Evolutionary conservation across 2,888 invertebrate genomes (phyloP), one percentile per base, ranked within the genome.

Genomic region (Mesorhabditis belari): DNA sequence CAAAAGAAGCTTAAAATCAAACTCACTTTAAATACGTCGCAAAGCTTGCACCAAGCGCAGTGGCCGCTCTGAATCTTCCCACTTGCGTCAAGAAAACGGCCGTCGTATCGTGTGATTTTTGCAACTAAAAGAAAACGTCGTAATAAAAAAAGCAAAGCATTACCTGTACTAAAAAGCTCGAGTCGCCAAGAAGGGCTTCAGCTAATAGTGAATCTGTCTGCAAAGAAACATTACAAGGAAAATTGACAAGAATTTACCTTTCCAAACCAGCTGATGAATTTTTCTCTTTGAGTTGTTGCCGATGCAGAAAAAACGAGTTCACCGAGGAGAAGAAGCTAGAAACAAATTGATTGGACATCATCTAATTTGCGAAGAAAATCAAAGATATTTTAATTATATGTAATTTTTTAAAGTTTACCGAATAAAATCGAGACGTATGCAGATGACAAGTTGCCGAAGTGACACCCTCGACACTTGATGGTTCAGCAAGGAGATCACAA

Each of bases 401-500:
- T n/a, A n/a, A n/a, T n/a, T n/a, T n/a, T n/a, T n/a, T n/a, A n/a
- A n/a, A n/a, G n/a, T n/a, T n/a, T n/a, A 62, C 62, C 29, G 62
- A 29, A 19, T 62, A 35, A 56, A 62, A 62, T 26, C 62, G 58
- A 28, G 50, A 44, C 5, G 44, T 49, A 25, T 55, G 44, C 2
- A 62, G 28, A 25, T 55, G 44, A 26, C 58, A 58, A 3, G 55
- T 23, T 19, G 58, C 19, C 24, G 50, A 17, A 5, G 59, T 44
- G 23, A 58, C 58, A 3, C 53, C 58, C 2, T 60, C 44, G 27
- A 62, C 27, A 9, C 55, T 44, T 3, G 55, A 17, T 4, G 62
- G 55, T 24, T 55, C 58, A 9, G 62, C 25, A 4, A 62, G 50
- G 1, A 62, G 49, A 4, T 58, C 59, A 59, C 55, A 58, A 19